Conservation (phyloP, 1,140 invertebrate genomes). For the Callitettix versicolor region DNA sequence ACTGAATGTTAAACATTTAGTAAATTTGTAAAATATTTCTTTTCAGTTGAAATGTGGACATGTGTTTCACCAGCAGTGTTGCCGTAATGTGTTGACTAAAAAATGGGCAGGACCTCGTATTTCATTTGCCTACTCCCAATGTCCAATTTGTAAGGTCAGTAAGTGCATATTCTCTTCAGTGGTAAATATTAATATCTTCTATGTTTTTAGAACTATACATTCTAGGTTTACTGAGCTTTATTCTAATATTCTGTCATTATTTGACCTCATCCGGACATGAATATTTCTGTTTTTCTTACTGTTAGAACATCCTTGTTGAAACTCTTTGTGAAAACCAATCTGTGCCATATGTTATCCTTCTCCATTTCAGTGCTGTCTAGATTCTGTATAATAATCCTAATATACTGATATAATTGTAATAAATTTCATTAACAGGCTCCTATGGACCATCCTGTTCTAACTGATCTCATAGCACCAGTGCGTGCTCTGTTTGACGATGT, state of each 20-base stretch:
- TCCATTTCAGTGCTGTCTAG: neutral
- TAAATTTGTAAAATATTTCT: conserved; percentile 9
- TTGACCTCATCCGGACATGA: no score
- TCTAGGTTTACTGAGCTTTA: no score
- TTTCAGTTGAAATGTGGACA: conserved; percentile 84
- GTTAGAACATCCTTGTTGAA: no score
- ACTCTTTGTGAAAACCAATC: neutral
- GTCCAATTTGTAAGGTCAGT: conserved; percentile 88
- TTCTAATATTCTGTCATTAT: no score
- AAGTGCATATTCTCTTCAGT: no score
- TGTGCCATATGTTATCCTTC: neutral
- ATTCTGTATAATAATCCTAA: conserved; percentile 1
- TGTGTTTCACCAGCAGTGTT: conserved; percentile 91
- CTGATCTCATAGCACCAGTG: conserved; percentile 69
- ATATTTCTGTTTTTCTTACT: no score
- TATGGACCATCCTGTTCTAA: conserved; percentile 72
- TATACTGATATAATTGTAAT: neutral
- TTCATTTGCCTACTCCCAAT: conserved; percentile 89
- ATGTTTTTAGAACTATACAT: no score
- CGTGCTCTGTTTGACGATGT: conserved; percentile 81
- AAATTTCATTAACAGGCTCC: conserved; percentile 63
- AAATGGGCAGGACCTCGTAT: conserved; percentile 92
- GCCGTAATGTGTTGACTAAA: conserved; percentile 71
- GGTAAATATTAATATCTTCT: no score
- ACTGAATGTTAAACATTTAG: no score